phyloP scores from a whole-genome alignment of 2,113 vertebrate species.

The Grammomys dolichurus region DNA sequence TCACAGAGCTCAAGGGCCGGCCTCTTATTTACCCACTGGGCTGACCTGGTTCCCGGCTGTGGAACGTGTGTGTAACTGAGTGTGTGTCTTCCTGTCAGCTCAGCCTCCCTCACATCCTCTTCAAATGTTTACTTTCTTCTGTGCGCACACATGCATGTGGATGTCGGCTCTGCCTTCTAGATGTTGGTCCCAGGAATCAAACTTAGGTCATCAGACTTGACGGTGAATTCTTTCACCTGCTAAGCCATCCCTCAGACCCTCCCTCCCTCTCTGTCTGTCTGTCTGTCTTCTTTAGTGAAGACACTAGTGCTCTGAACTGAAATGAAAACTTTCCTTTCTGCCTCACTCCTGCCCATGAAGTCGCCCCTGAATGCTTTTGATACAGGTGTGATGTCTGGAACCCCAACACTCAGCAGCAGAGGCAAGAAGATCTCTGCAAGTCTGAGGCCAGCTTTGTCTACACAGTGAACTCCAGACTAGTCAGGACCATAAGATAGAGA shows the following conservation, averaged over 20 bases:
- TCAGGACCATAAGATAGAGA: neutral
- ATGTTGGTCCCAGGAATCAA: neutral
- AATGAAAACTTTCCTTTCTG: neutral
- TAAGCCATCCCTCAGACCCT: neutral
- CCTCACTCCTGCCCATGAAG: neutral
- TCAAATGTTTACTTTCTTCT: neutral
- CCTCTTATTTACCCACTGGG: too few relatives aligned
- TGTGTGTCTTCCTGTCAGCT: neutral
- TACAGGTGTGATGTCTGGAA: neutral
- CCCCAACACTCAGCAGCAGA: too few relatives aligned
- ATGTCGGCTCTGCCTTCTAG: neutral
- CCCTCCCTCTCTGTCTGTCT: neutral
- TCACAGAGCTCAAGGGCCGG: neutral
- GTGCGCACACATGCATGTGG: neutral
- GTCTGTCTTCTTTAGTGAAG: neutral
- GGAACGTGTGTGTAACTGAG: neutral
- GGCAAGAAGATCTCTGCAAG: neutral
- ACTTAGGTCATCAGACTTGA: neutral
- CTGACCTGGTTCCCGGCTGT: neutral
- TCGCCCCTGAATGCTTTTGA: neutral
- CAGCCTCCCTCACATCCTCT: neutral
- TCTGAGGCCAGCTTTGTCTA: neutral
- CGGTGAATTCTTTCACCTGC: neutral
- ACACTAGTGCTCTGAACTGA: conserved; percentile 26
- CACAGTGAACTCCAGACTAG: neutral